Conservation (phyloP, 2,797 vertebrate species). For the Chloroceryle inda region DNA sequence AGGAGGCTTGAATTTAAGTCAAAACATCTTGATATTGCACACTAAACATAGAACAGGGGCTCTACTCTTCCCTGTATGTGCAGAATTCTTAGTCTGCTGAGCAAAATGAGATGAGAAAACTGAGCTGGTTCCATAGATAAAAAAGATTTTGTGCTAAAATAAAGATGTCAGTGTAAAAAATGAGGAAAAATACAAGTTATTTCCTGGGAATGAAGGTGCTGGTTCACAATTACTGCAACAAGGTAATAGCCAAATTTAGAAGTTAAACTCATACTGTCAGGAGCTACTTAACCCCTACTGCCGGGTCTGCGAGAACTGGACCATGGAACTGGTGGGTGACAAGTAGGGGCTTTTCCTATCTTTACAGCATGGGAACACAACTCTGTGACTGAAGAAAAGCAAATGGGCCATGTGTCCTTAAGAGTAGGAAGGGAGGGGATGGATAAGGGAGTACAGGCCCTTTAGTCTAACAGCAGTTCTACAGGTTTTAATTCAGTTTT, state of each 20-base stretch:
- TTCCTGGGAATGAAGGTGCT: neutral
- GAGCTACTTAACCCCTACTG: neutral
- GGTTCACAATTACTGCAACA: neutral
- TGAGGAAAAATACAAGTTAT: neutral
- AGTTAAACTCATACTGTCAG: neutral
- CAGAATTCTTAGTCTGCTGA: neutral
- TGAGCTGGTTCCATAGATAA: neutral
- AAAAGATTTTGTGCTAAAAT: neutral
- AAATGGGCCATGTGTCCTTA: neutral
- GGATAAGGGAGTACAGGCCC: neutral
- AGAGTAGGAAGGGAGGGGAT: fast-evolving
- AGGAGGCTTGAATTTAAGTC: neutral
- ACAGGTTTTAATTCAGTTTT: neutral
- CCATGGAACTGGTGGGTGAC: neutral
- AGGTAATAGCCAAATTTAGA: neutral
- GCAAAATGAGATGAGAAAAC: neutral
- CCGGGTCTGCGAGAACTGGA: neutral
- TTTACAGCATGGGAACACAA: neutral
- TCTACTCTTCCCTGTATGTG: neutral
- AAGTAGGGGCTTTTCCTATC: neutral
- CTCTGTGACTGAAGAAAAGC: neutral
- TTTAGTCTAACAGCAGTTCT: neutral
- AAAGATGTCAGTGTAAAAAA: neutral
- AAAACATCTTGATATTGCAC: neutral
- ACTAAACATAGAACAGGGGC: neutral